phyloP scores from a whole-genome alignment of 2,113 vertebrate species.

The Xyliphius kryptos region DNA sequence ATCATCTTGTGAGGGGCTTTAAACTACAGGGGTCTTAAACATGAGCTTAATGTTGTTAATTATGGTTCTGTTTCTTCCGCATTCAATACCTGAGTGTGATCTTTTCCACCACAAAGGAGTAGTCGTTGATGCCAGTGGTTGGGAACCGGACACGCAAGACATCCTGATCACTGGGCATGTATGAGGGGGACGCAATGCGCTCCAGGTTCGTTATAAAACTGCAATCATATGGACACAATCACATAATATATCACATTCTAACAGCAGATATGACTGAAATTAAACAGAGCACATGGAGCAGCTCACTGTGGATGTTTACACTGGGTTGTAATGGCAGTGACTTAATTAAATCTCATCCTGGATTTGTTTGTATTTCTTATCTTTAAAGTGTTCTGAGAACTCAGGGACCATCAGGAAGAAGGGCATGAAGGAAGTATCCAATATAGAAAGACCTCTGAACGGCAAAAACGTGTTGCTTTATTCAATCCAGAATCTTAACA shows the following conservation, averaged over 20 bases:
- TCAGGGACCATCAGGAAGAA: conserved; percentile 1
- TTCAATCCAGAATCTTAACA: too few species aligned
- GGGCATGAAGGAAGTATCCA: neutral
- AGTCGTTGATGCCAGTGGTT: conserved; percentile 85
- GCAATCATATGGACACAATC: neutral
- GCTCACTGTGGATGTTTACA: conserved; percentile 17
- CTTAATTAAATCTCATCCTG: conserved; percentile 35
- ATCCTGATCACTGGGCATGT: conserved; percentile 78
- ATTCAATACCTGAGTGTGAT: conserved; percentile 81
- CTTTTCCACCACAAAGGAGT: conserved; percentile 75
- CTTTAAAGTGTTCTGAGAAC: conserved; percentile 17
- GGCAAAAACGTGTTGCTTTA: too few species aligned
- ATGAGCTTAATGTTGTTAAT: too few species aligned
- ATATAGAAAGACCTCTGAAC: neutral
- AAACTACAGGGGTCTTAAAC: too few species aligned
- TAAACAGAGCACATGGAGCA: too few species aligned
- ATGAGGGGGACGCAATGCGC: conserved; percentile 66
- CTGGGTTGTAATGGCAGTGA: conserved; percentile 20
- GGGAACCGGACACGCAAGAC: conserved; percentile 82
- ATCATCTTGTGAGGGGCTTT: too few species aligned
- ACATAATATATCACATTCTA: neutral
- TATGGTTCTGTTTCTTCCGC: too few species aligned
- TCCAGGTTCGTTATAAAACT: conserved; percentile 79
- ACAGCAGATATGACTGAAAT: neutral
- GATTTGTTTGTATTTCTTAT: conserved; percentile 42